Percentiles rank a stretch among this genome's conserved stretches.
Conservation (phyloP, 2,797 vertebrate genomes). For the Anguilla marmorata region DNA sequence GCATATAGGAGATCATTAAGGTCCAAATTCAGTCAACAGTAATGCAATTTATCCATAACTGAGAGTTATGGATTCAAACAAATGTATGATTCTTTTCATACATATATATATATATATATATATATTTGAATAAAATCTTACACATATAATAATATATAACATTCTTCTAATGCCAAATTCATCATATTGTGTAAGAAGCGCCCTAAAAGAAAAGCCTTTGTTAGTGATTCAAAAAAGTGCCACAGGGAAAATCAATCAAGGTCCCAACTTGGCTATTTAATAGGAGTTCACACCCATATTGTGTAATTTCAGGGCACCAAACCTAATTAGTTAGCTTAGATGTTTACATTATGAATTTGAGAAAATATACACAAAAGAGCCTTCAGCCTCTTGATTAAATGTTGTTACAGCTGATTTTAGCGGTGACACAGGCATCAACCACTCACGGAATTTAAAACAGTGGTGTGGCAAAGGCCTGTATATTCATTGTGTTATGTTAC, state of each 20-base stretch:
- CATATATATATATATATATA: background rate
- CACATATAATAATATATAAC: background rate
- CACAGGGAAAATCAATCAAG: background rate
- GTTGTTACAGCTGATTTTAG: conserved; percentile 84
- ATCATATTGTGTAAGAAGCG: background rate
- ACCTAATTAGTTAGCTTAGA: conserved; percentile 73
- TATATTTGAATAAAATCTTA: background rate
- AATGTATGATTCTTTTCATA: background rate
- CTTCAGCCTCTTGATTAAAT: conserved; percentile 84
- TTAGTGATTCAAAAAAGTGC: background rate
- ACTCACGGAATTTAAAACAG: conserved; percentile 82
- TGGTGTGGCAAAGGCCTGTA: conserved; percentile 81
- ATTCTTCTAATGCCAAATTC: background rate
- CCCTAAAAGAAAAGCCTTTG: background rate
- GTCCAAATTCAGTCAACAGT: background rate
- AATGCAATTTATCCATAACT: background rate
- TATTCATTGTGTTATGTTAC: conserved; percentile 83
- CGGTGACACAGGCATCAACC: conserved; percentile 76
- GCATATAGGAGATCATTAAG: background rate
- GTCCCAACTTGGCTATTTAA: background rate
- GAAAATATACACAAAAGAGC: conserved; percentile 81
- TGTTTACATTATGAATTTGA: conserved; percentile 79
- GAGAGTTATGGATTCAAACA: background rate
- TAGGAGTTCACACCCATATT: conserved; percentile 62
- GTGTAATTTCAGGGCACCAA: conserved; percentile 64